A percentile compares a stretch with the other conserved stretches of the same genome.
Evolutionary conservation across 2,113 vertebrate genomes (phyloP).

Genomic region (Macrotus californicus): DNA sequence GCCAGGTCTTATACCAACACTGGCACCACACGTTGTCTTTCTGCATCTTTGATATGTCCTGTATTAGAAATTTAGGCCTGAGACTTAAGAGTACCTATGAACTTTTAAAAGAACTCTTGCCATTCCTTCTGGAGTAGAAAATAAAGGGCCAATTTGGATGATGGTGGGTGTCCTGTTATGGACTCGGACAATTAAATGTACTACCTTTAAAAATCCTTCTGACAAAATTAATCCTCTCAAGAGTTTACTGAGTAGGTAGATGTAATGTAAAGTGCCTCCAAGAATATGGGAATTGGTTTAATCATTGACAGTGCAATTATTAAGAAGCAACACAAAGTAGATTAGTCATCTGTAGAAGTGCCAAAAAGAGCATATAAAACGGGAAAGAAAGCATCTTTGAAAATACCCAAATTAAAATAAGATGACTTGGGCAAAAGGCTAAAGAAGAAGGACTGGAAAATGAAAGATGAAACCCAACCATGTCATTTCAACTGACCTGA

Average conservation of each 20-base stretch:
- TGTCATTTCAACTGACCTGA: not conserved
- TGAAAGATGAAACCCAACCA: not conserved
- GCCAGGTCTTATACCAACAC: not conserved
- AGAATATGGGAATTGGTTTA: constrained; percentile 14
- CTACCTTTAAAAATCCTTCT: not conserved
- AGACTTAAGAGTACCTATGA: not conserved
- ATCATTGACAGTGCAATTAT: constrained; percentile 14
- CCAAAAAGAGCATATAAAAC: constrained; percentile 3
- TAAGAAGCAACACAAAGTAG: not conserved
- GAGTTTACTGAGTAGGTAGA: not conserved
- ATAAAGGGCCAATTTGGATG: not conserved
- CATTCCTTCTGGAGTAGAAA: not conserved
- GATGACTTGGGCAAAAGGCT: not conserved
- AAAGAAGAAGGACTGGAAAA: not conserved
- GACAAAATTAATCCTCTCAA: constrained; percentile 9
- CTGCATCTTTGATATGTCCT: not conserved
- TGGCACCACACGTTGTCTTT: not conserved
- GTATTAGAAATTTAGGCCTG: not conserved
- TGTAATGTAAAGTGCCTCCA: not conserved
- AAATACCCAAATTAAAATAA: constrained; percentile 25
- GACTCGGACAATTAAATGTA: constrained; percentile 1
- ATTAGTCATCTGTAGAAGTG: not conserved
- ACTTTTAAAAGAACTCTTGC: not conserved
- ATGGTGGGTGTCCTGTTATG: not conserved
- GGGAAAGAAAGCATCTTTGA: constrained; percentile 17